A percentile compares a stretch with the other conserved stretches of the same genome.
phyloP scores from a whole-genome alignment of 2,113 vertebrate genomes.

The Riparia riparia region DNA sequence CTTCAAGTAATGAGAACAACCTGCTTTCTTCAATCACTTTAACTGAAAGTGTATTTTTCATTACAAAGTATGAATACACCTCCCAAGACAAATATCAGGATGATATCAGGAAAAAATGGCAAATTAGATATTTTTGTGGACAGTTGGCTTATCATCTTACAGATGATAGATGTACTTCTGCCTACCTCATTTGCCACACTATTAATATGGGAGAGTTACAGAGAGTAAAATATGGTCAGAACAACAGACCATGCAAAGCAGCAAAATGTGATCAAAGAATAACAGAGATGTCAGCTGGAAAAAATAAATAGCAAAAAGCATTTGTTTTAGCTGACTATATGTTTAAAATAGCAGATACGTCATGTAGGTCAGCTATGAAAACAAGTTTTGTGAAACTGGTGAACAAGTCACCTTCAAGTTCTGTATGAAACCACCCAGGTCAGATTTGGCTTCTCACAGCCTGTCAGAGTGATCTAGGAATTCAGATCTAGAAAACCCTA shows the following conservation, averaged over 20 bases:
- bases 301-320: background rate
- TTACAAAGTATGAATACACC: background rate
- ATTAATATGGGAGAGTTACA: background rate
- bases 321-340: background rate
- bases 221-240: background rate
- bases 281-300: background rate
- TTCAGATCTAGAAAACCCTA: background rate
- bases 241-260: background rate
- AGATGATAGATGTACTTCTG: background rate
- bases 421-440: background rate
- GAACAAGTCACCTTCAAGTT: background rate
- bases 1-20: background rate
- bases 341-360: background rate
- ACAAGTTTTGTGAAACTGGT: background rate
- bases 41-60: background rate
- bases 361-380: background rate
- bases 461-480: background rate
- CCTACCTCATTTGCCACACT: background rate
- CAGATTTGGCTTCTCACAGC: background rate
- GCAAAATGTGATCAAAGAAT: background rate
- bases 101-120: background rate
- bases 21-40: background rate
- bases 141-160: background rate
- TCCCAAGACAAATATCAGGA: conserved; percentile 34
- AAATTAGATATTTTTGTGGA: background rate